phyloP scores from a whole-genome alignment of 2,113 vertebrate genomes.

The Pterophyllum scalare region DNA sequence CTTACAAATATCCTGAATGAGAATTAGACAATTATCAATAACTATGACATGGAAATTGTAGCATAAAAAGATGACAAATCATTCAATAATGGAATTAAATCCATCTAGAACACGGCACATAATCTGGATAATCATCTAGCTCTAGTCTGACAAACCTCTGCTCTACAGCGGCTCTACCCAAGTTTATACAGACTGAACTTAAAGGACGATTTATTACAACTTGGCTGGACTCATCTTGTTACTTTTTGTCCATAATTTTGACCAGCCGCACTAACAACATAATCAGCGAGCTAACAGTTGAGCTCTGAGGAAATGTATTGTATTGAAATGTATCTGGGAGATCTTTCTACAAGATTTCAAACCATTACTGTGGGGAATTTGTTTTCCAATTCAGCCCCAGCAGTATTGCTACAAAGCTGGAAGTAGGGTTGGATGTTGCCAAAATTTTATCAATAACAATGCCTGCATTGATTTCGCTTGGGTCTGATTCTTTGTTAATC shows the following conservation, averaged over 20 bases:
- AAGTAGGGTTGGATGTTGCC: no score
- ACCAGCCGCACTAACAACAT: neutral
- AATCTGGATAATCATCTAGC: slow-evolving; percentile 4
- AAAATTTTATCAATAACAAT: neutral
- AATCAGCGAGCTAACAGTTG: neutral
- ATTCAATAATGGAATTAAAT: neutral
- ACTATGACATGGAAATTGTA: slow-evolving; percentile 12
- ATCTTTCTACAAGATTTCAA: no score
- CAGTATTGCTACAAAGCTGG: no score
- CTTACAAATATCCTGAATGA: slow-evolving; percentile 31
- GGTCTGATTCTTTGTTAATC: neutral
- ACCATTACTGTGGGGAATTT: no score
- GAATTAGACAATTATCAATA: slow-evolving; percentile 19
- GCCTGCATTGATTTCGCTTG: neutral
- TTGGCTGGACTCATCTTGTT: neutral
- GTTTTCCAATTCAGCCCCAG: no score
- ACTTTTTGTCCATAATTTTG: neutral
- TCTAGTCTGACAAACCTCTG: neutral
- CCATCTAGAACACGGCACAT: neutral
- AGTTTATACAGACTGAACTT: slow-evolving; percentile 12
- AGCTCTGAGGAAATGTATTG: neutral
- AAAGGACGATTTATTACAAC: neutral
- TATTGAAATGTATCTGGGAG: neutral
- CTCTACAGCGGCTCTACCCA: slow-evolving; percentile 10
- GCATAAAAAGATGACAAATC: neutral